Base-by-base conservation (phyloP, 2,797 vertebrate genomes). In the Halcyon badia region DNA sequence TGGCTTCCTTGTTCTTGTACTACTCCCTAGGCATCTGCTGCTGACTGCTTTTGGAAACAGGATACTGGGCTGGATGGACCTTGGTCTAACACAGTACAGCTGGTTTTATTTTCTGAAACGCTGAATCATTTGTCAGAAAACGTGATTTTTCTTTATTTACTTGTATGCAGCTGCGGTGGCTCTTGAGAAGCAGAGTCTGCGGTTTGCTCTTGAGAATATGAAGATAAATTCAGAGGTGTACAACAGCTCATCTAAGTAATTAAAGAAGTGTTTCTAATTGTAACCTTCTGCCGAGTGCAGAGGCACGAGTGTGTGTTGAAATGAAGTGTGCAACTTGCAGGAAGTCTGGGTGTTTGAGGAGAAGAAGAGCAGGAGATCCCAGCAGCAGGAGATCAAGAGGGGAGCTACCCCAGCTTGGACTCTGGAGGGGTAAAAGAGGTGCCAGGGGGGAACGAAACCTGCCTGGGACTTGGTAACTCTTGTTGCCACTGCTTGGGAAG, bases 1-100 rank as follows among this genome's bases (percentile, higher is more conserved):
- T 95, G 91, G 87, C 85, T 94, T 92, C 92, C 84, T 97, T 96
- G 95, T 96, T 96, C 94, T 88, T 93, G 81, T 82, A 91, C 85
- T 94, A 30, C 58, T 97, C 94, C 92, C 95, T 89, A 87, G 95
- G 62, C 86, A 92, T 93, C 90, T 78, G 78, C 83, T 93, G 66
- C 90, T 79, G 80, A 42, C 88, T 96, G 70, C 91, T 92, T 94
- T 95, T 96, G 66, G 94, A 96, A 97, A 96, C 58, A 76, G 95
- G 94, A 96, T 95, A 84, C 94, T 33, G 17, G 66, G 44, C 77
- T 93, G 83, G 79, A 71, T 91, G 91, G 88, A 92, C 90, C 62
- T 89, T 84, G 54, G 88, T 89, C 51, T 96, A 89, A 93, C 75
- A 82, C 82, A 94, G 80, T 89, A 68, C 93, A 93, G 90, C 91